Base-by-base conservation (phyloP, 2,113 vertebrate genomes). In the Oxygymnocypris stewartii region DNA sequence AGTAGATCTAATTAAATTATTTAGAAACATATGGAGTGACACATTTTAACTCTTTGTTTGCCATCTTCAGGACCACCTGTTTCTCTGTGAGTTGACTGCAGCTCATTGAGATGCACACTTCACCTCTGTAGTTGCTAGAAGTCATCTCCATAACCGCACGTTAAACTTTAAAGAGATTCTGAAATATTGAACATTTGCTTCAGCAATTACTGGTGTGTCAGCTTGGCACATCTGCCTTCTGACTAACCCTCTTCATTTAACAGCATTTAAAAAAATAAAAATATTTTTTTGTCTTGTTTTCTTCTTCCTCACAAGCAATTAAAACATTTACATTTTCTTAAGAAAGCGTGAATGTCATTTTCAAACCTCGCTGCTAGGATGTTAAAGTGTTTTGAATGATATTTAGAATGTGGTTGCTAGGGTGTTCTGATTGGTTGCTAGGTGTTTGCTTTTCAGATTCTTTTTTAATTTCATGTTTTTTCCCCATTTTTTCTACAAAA, bases 131-230 rank as follows among this genome's bases (percentile, higher is more conserved):
- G 31, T 37, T 13, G 23, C 51, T 14, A 40, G 54, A 61, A 79
- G 57, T 28, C 49, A 12, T 59, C 51, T 79, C 31, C 78, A 73
- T 73, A 80, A 80, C 20, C 8, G n/a, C 35, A 37, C 31, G 42
- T 71, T 51, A 71, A 82, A 31, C 42, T 35, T 82, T 49, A 37
- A 82, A 35, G 18, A 71, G 28, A 51, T 82, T 51, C 35, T 71
- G 63, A 82, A 67, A 51, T 82, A 82, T 82, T 71, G 1, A 82
- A 67, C 4, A 4, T 82, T 35, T 31, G 6, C 44, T 71, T 35
- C 28, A 0, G 63, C 44, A 71, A 37, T 82, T 82, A 65, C 79
- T 44, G 25, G 40, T 25, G n/a, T 82, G 81, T 14, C 80, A 49
- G 63, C 44, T 0, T n/a, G 25, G 40, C 35, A 42, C 23, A 82